Evolutionary conservation across 2,888 invertebrate species (phyloP), one percentile per base, ranked within the genome.

Genomic region (Panzeria rudis): DNA sequence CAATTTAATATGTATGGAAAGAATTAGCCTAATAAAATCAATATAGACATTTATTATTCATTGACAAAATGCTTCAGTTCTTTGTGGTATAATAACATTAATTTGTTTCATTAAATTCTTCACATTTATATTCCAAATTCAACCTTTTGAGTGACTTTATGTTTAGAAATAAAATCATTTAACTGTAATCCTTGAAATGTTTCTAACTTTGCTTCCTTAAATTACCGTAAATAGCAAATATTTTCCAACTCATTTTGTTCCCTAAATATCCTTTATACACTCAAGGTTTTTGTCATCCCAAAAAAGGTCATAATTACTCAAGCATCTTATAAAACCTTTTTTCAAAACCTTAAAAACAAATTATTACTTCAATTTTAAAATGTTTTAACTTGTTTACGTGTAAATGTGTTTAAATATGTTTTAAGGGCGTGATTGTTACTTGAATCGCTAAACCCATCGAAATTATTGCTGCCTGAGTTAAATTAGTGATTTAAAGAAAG

Each of bases 271-370:
- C 25, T 56, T 13, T 17, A 38, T 5, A 29, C 29, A 13, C 25
- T 25, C 17, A 5, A 29, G 6, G 8, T 35, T 73, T 47, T 35
- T 47, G 32, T 35, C 35, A 44, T 35, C n/a, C 56, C 13, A 3
- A 13, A 52, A 54, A 64, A 64, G 75, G 38, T 44, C 75, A 75
- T 44, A 64, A 75, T 41, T 59, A 23, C 17, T 44, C 35, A 29
- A 23, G 13, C 15, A 11, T 62, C 47, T 50, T 35, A 25, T 52
- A 13, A 62, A 64, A 32, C 15, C 52, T 54, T 76, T 41, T 17
- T 44, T 29, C 29, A n/a, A 66, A 35, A 47, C 11, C 15, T 44
- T 44, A 44, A 17, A 41, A 56, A 77, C 3, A 59, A 23, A 47
- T 54, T 54, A 56, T 56, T 59, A 56, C 32, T 32, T 29, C 1